phyloP scores from a whole-genome alignment of 2,113 vertebrate species.

The Pongo pygmaeus region DNA sequence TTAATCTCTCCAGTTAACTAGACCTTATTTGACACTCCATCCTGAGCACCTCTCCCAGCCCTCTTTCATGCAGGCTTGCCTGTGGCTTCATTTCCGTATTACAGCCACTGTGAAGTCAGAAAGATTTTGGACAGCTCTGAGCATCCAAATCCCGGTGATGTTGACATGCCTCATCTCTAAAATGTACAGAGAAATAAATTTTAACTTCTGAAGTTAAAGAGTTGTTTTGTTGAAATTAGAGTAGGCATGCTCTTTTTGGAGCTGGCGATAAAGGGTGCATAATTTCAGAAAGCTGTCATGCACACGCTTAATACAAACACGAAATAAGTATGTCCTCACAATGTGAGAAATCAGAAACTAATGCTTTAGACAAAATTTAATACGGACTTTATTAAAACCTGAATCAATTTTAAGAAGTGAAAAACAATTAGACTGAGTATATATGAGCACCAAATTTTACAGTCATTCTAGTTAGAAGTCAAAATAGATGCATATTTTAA shows the following conservation, averaged over 20 bases:
- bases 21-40: no score
- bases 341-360: neutral
- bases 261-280: neutral
- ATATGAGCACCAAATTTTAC: fast-evolving
- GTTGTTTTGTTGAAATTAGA: neutral
- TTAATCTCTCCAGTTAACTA: fast-evolving
- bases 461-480: neutral
- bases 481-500: no score
- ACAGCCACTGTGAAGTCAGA: fast-evolving
- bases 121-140: neutral
- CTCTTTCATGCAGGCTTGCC: fast-evolving
- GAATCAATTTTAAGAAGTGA: neutral
- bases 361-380: neutral
- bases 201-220: neutral
- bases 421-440: neutral
- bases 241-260: neutral
- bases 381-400: neutral
- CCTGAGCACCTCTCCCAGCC: neutral
- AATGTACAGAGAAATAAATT: neutral
- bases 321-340: neutral
- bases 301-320: no score
- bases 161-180: fast-evolving
- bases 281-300: neutral
- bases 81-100: fast-evolving
- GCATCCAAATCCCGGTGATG: neutral